These are phyloP conservation scores for Caenorhabditis brenneri DNA, from an alignment of 1,140 invertebrate species.

Conservation along the genomic window DNA sequence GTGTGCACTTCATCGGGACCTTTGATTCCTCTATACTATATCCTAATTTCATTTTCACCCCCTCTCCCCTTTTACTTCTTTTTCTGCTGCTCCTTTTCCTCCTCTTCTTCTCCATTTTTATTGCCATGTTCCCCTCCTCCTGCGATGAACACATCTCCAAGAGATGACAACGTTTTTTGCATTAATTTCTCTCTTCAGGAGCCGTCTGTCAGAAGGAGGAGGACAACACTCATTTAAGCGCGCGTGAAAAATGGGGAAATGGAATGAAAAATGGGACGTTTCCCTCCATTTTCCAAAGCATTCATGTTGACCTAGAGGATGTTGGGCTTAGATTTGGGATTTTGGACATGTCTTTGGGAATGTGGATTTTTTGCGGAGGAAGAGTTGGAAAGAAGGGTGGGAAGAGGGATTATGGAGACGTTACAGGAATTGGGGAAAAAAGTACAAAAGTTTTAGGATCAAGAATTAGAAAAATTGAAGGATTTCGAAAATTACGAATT, in stretches of 20 bases:
- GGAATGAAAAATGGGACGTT: neutral
- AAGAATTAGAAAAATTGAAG: too few species aligned
- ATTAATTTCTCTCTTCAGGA: conserved; percentile 23
- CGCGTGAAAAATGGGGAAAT: conserved; percentile 26
- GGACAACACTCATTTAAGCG: too few species aligned
- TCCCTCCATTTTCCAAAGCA: neutral
- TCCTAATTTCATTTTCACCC: conserved; percentile 25
- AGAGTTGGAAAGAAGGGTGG: neutral
- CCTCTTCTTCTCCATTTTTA: neutral
- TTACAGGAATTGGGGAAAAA: neutral
- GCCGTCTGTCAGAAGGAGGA: neutral
- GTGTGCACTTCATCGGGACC: neutral
- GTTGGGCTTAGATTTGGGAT: neutral
- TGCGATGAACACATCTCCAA: neutral
- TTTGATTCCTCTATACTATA: conserved; percentile 22
- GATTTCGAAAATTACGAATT: too few species aligned
- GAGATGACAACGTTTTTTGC: conserved; percentile 29
- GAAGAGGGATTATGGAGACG: too few species aligned
- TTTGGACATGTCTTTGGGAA: neutral
- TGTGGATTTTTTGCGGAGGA: neutral
- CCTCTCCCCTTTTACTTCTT: too few species aligned
- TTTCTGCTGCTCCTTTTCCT: neutral
- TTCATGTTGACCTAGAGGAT: conserved; percentile 16
- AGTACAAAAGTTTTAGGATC: neutral
- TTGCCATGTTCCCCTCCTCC: neutral